Base-by-base conservation (phyloP, 2,113 vertebrate genomes). In the Sphaerodactylus townsendi region DNA sequence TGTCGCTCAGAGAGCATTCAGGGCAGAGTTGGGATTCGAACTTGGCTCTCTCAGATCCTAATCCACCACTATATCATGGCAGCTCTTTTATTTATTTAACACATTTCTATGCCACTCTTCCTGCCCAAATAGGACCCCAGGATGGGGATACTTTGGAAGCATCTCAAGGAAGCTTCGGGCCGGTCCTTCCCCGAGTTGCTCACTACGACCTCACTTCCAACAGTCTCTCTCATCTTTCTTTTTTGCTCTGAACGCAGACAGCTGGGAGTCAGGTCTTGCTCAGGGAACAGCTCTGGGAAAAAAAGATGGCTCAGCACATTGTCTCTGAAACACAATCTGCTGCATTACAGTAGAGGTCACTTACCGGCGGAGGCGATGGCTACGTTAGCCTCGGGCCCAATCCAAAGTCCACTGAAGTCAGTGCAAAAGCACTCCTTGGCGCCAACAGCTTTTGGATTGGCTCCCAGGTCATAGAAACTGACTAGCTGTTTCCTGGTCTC, bases 221-320 rank as follows among this genome's bases (percentile, higher is more conserved):
- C 68, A 62, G 69, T 17, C 30, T 41, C 46, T 5, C 2, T 53
- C 19, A 15, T 69, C 35, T 25, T 19, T 41, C 30, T 69, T 84
- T 44, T 62, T 62, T 28, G 71, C 0, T 1, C 78, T 78, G 46
- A 17, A 64, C 1, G 53, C 73, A 86, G 77, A 85, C 68, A 1
- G 0, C 44, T 0, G 15, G 2, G 53, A 85, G 75, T 81, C 82
- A 19, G 46, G 3, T 0, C 28, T 53, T 81, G 83, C 62, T 83
- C 85, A 62, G 85, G 79, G 89, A 90, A 48, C 25, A 56, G 30
- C 62, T 87, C 5, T 53, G 62, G 87, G 77, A 74, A 76, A 77
- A 76, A 77, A 70, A 87, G 75, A 77, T 23, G 41, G 3, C 66
- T 77, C 86, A 81, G 65, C 23, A 17, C 4, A 11, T 37, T 65